Evolutionary conservation across 2,888 invertebrate species (phyloP).

Genomic region (Phasia obesa): DNA sequence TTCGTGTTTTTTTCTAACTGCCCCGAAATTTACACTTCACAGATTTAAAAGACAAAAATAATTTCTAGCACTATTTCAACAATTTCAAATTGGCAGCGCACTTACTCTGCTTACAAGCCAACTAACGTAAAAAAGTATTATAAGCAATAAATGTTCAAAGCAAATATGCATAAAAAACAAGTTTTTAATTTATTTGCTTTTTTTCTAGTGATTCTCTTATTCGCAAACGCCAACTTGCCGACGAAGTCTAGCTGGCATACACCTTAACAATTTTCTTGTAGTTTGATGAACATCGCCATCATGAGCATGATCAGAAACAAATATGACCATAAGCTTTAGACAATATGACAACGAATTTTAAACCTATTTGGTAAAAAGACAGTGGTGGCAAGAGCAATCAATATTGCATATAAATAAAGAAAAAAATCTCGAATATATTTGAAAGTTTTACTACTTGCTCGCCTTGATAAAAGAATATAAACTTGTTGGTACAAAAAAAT

Average conservation of each 20-base stretch:
- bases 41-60: constrained; percentile 9
- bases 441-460: too few relatives aligned
- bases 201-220: constrained; percentile 23
- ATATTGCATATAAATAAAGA: background rate
- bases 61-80: constrained; percentile 14
- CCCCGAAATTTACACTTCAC: constrained; percentile 28
- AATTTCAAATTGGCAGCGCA: constrained; percentile 17
- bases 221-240: constrained; percentile 48
- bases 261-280: constrained; percentile 54
- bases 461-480: too few relatives aligned
- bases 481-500: too few relatives aligned
- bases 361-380: constrained; percentile 30
- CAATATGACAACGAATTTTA: constrained; percentile 65
- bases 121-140: constrained; percentile 1
- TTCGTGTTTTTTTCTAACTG: too few relatives aligned
- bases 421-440: too few relatives aligned
- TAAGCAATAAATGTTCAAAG: constrained; percentile 45
- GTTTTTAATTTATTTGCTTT: constrained; percentile 55
- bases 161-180: constrained; percentile 60
- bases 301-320: constrained; percentile 57
- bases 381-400: background rate
- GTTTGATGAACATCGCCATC: constrained; percentile 43
- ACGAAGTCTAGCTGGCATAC: constrained; percentile 16
- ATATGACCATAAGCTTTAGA: constrained; percentile 65
- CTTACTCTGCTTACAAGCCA: background rate